phyloP scores from a whole-genome alignment of 30 jellyfish, hydroid and myxozoan species.

The Cassiopea xamachana region DNA sequence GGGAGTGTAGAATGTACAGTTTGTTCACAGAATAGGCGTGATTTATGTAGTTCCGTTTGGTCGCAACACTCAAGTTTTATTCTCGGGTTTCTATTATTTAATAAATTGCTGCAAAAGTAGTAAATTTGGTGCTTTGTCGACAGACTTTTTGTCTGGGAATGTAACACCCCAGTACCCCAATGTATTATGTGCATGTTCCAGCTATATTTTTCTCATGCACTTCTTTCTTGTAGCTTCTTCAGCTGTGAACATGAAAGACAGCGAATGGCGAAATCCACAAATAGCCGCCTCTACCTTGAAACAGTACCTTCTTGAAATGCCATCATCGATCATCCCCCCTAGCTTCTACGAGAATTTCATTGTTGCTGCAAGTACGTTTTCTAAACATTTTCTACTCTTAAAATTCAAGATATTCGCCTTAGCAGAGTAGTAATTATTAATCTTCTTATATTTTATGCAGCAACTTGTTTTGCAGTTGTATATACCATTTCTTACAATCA shows the following conservation, averaged over 20 bases:
- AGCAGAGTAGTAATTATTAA: not conserved
- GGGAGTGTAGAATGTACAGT: no score
- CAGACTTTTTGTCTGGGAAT: no score
- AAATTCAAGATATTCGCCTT: not conserved
- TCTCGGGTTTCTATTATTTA: no score
- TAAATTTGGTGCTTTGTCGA: no score
- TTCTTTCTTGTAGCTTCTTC: slow-evolving; percentile 62
- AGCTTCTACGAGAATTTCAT: slow-evolving; percentile 68
- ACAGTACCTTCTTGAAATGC: slow-evolving; percentile 83
- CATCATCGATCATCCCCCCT: slow-evolving; percentile 76
- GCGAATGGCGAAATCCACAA: slow-evolving; percentile 83
- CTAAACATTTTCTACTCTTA: no score
- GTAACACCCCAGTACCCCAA: no score
- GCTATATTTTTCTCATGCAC: not conserved
- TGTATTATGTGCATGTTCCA: not conserved
- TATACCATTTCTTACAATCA: no score
- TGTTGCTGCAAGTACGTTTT: slow-evolving; percentile 80
- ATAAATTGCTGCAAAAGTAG: no score
- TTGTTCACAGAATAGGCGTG: no score
- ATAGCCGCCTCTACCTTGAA: slow-evolving; percentile 78
- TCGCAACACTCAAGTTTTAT: no score
- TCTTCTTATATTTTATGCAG: not conserved
- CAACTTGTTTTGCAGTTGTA: no score
- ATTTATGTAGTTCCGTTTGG: no score
- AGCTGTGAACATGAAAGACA: slow-evolving; percentile 72